Conservation (phyloP, 2,113 vertebrate genomes). For the Addax nasomaculatus region DNA sequence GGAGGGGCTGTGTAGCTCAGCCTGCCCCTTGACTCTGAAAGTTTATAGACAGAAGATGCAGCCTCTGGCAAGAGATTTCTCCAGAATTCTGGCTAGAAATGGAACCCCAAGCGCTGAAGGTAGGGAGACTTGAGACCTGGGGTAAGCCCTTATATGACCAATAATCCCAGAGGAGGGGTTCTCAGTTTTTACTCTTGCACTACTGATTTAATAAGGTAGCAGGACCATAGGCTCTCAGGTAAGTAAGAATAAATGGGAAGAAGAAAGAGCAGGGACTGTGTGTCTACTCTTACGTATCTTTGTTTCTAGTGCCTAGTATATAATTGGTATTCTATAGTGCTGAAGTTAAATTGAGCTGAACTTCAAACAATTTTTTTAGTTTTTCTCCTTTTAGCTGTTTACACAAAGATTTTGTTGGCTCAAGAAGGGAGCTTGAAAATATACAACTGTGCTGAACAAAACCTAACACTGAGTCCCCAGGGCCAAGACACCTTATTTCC, state of each 20-base stretch:
- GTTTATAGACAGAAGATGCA: constrained; percentile 4
- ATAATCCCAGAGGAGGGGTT: not conserved
- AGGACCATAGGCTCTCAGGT: not conserved
- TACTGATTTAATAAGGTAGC: not conserved
- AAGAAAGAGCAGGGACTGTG: not conserved
- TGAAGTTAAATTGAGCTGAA: not conserved
- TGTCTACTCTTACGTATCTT: not conserved
- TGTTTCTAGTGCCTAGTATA: not conserved
- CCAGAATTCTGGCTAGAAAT: not conserved
- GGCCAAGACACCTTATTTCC: not conserved
- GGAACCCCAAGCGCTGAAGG: not conserved
- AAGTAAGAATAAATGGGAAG: not conserved
- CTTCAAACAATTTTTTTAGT: not conserved
- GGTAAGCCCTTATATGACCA: not conserved
- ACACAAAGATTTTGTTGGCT: not conserved
- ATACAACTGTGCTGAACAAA: not conserved
- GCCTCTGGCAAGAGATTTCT: not conserved
- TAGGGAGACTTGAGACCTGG: not conserved
- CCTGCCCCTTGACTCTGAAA: constrained; percentile 74
- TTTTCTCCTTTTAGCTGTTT: constrained; percentile 7
- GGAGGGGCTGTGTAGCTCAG: constrained; percentile 81
- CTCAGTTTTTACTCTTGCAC: not conserved
- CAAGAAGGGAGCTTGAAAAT: not conserved
- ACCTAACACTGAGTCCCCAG: not conserved
- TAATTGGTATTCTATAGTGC: not conserved